Evolutionary conservation across 2,888 invertebrate genomes (phyloP), one percentile per base, ranked within the genome.

Genomic region (Thysanoteuthis rhombus): DNA sequence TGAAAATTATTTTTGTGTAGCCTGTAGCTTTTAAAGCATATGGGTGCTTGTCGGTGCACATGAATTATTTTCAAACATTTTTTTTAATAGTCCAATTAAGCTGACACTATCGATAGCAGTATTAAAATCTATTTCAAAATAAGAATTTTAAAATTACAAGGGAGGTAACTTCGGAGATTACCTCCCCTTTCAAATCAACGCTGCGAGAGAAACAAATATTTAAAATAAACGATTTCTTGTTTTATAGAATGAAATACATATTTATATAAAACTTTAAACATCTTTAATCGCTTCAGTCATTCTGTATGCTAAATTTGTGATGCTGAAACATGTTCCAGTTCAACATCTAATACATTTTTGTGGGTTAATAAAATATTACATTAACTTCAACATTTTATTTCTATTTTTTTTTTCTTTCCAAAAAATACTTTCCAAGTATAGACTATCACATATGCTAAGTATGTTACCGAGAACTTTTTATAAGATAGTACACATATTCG

Each of bases 311-410:
- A 75, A n/a, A 75, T 12, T 75, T 75, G 75, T 75, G 75, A 75
- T 75, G 58, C 58, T 58, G 75, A 75, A 75, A 75, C 75, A 75
- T 75, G 75, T 75, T n/a, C 75, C n/a, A 75, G 75, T 75, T 75
- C 36, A 75, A 75, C 12, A 75, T 75, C 75, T n/a, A 75, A 75
- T 75, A 75, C 75, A 75, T 75, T 75, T 75, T 75, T 16, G 75
- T 75, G 75, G 75, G 75, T 75, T 36, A 75, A 75, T 75, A 75
- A 75, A 75, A 75, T 75, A 75, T 75, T 75, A 75, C 75, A 75
- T 75, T n/a, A 75, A n/a, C 12, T n/a, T 75, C 75, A 75, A 75
- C 75, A 19, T 75, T 75, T n/a, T n/a, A n/a, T n/a, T n/a, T 75
- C 19, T n/a, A n/a, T 75, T n/a, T 75, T 75, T n/a, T 75, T 75